Evolutionary conservation across 2,113 vertebrate genomes (phyloP).

Genomic region (Gobio gobio): DNA sequence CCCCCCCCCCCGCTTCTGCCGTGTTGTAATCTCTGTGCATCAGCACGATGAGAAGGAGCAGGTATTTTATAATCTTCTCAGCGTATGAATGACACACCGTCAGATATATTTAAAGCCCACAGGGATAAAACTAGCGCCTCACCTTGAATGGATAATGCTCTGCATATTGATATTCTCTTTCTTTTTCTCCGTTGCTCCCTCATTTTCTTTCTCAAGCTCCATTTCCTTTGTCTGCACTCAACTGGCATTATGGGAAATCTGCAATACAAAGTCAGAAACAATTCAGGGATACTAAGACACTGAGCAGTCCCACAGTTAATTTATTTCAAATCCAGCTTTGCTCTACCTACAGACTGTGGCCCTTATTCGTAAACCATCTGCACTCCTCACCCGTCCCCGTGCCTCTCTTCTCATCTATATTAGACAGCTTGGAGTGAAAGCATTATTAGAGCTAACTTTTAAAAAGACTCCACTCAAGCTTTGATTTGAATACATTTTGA

Average conservation of each 20-base stretch:
- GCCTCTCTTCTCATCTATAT: slow-evolving; percentile 26
- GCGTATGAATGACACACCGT: slow-evolving; percentile 51
- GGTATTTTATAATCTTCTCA: slow-evolving; percentile 58
- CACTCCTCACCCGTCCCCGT: background rate
- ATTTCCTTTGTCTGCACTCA: slow-evolving; percentile 18
- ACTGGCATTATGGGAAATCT: slow-evolving; percentile 43
- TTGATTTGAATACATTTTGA: slow-evolving; percentile 35
- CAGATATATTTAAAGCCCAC: slow-evolving; percentile 57
- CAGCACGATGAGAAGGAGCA: slow-evolving; percentile 27
- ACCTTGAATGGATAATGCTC: slow-evolving; percentile 24
- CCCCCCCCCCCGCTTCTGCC: background rate
- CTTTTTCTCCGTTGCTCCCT: background rate
- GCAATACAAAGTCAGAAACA: slow-evolving; percentile 46
- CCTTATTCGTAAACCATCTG: slow-evolving; percentile 22
- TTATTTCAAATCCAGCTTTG: slow-evolving; percentile 43
- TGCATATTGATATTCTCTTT: slow-evolving; percentile 46
- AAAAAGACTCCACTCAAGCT: slow-evolving; percentile 16
- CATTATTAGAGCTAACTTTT: slow-evolving; percentile 55
- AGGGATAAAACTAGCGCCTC: slow-evolving; percentile 41
- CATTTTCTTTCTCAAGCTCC: slow-evolving; percentile 18
- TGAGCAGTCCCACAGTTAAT: slow-evolving; percentile 33
- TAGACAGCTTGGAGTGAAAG: slow-evolving; percentile 18
- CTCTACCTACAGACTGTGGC: slow-evolving; percentile 15
- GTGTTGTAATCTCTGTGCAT: slow-evolving; percentile 46
- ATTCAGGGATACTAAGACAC: slow-evolving; percentile 28